Conservation (phyloP, 2,888 invertebrate genomes). For the Drosophila seclusa region DNA sequence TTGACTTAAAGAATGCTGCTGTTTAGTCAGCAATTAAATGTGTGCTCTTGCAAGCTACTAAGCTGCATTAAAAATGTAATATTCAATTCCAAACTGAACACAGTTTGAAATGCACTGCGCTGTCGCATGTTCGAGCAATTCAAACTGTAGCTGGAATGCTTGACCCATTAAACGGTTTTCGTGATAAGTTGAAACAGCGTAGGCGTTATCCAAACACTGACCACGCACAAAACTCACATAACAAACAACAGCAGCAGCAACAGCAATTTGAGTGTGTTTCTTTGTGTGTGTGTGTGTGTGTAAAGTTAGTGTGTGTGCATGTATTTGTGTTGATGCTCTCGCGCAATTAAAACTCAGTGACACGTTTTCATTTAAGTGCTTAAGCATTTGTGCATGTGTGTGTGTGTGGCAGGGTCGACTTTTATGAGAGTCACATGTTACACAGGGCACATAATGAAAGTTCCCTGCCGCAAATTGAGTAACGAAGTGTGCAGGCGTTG, state of each 20-base stretch:
- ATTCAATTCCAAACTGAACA: not conserved
- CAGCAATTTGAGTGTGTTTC: constrained; percentile 2
- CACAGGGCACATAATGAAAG: constrained; percentile 51
- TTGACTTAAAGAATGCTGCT: not conserved
- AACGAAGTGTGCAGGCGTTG: constrained; percentile 55
- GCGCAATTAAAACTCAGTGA: constrained; percentile 71
- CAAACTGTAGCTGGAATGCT: constrained; percentile 51
- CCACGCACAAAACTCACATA: constrained; percentile 52
- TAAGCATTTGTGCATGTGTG: constrained; percentile 27
- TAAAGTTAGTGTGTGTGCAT: constrained; percentile 8
- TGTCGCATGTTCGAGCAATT: not conserved
- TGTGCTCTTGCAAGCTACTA: not conserved
- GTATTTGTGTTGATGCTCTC: constrained; percentile 40
- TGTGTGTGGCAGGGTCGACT: constrained; percentile 40
- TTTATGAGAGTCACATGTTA: constrained; percentile 58
- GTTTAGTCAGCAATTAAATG: not conserved
- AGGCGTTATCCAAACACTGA: constrained; percentile 61
- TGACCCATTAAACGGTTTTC: constrained; percentile 62
- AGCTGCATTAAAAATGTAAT: not conserved
- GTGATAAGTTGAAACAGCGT: constrained; percentile 48
- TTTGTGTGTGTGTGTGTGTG: constrained; percentile 10
- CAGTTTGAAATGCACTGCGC: constrained; percentile 27
- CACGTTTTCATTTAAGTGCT: constrained; percentile 70
- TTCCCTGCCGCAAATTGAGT: constrained; percentile 63
- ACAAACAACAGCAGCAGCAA: constrained; percentile 10